These are phyloP conservation scores for Gymnocephalus cernua DNA, from an alignment of 2,113 vertebrate species.

Conservation along the genomic window DNA sequence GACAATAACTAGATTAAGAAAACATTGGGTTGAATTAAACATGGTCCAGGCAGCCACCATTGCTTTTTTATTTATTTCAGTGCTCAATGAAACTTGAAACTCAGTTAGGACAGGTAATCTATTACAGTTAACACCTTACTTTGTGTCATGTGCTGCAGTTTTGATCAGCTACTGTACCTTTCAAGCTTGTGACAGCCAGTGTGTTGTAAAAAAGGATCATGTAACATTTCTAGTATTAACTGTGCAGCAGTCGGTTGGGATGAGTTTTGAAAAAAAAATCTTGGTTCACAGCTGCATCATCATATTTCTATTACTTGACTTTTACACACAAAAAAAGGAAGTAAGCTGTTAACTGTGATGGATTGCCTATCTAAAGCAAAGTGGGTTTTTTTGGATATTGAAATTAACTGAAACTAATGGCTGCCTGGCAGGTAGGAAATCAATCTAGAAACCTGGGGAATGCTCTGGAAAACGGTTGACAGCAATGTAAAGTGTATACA, in stretches of 20 bases:
- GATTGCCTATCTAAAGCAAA: conserved; percentile 7
- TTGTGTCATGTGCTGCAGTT: not conserved
- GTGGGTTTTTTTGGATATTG: not conserved
- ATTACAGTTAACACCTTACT: not conserved
- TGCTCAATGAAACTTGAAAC: not conserved
- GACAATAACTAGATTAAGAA: too few species aligned
- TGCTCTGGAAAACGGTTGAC: conserved; percentile 34
- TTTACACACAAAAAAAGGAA: not conserved
- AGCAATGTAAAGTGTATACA: conserved; percentile 32
- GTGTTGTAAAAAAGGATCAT: not conserved
- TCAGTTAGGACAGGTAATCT: not conserved
- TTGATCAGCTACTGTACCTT: not conserved
- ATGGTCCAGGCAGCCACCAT: not conserved
- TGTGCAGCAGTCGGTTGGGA: not conserved
- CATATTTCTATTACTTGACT: not conserved
- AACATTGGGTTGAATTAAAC: not conserved
- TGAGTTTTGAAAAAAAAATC: not conserved
- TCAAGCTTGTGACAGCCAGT: not conserved
- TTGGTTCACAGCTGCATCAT: not conserved
- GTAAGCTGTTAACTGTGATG: conserved; percentile 4
- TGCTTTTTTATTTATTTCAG: not conserved
- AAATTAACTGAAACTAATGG: conserved; percentile 35
- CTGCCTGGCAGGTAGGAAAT: conserved; percentile 21
- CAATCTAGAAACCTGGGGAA: conserved; percentile 19
- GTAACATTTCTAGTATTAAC: not conserved